A percentile compares a stretch with the other conserved stretches of the same genome.
These are phyloP conservation scores for Uria aalge DNA, from an alignment of 2,113 vertebrate genomes.

Conservation along the genomic window DNA sequence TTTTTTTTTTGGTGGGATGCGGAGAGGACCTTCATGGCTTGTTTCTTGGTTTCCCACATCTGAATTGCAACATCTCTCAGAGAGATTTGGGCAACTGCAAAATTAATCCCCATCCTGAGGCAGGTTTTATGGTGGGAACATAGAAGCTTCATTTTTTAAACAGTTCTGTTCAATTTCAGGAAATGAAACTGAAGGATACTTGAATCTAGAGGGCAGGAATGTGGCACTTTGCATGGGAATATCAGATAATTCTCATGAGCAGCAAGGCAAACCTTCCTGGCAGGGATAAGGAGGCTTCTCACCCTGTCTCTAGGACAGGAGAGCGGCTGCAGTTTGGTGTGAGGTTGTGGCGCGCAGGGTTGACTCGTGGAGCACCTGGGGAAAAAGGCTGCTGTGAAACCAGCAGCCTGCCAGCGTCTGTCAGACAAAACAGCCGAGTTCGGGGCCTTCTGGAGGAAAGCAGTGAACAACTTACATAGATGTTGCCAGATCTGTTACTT, in stretches of 20 bases:
- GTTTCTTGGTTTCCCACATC: neutral
- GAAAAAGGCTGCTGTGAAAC: neutral
- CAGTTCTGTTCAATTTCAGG: neutral
- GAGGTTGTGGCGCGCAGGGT: neutral
- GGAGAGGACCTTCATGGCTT: neutral
- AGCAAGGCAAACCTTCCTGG: neutral
- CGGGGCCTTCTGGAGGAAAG: neutral
- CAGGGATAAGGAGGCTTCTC: neutral
- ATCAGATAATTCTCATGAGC: neutral
- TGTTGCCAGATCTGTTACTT: neutral
- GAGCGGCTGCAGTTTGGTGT: neutral
- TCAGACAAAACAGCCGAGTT: neutral
- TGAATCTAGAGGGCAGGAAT: neutral
- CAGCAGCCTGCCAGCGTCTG: neutral
- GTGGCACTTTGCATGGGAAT: neutral
- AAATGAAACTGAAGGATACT: neutral
- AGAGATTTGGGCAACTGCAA: neutral
- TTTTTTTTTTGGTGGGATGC: neutral
- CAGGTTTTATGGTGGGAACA: neutral
- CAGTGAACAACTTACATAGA: neutral
- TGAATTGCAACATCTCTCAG: neutral
- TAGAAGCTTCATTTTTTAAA: neutral
- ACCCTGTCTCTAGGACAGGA: neutral
- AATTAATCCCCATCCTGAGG: neutral
- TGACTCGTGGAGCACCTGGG: neutral